These are phyloP conservation scores for Circaetus cinerascens DNA, from an alignment of 2,113 vertebrate species.

Conservation along the genomic window DNA sequence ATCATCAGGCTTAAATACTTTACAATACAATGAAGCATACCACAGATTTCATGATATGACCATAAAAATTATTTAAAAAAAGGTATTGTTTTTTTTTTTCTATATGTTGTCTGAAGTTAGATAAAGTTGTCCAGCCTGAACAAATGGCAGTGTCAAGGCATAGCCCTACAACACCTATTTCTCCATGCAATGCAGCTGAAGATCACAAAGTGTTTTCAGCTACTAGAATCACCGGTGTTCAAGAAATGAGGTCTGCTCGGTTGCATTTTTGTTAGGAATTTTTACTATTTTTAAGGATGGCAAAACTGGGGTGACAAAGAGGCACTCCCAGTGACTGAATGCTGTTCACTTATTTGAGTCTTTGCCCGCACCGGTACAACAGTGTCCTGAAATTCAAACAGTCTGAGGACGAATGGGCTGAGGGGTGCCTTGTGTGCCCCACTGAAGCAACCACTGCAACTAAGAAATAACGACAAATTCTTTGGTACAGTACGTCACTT, in stretches of 20 bases:
- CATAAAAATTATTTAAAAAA: not conserved
- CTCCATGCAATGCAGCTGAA: not conserved
- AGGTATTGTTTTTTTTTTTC: not conserved
- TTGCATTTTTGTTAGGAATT: not conserved
- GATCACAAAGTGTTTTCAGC: not conserved
- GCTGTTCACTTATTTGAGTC: not conserved
- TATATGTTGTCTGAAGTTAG: not conserved
- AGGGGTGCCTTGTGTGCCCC: not conserved
- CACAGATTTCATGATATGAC: not conserved
- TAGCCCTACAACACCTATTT: not conserved
- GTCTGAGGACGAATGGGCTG: accelerated
- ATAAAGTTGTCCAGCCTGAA: too few species aligned
- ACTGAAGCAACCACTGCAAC: not conserved
- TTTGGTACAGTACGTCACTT: not conserved
- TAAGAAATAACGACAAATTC: not conserved
- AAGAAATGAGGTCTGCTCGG: not conserved
- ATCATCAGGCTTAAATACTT: not conserved
- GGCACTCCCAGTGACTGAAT: not conserved
- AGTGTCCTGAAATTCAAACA: not conserved
- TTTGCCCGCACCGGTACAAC: accelerated
- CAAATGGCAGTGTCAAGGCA: not conserved
- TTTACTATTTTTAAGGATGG: not conserved
- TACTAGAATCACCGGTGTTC: not conserved
- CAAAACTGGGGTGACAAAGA: not conserved
- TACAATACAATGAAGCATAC: not conserved